Evolutionary conservation across 1,140 invertebrate genomes (phyloP), one percentile per base, ranked within the genome.

Genomic region (Phymorhynchus buccinoides): DNA sequence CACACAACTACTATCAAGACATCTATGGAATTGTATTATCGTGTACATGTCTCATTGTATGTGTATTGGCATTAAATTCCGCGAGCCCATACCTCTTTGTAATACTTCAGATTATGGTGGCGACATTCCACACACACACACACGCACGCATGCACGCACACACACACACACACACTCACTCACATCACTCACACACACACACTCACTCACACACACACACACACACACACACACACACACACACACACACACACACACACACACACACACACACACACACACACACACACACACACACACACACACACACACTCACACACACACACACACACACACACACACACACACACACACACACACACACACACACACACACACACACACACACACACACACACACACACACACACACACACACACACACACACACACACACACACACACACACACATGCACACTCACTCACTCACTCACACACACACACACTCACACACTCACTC

Each of bases 291-390:
- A n/a, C n/a, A n/a, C n/a, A n/a, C n/a, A n/a, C n/a, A n/a, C n/a
- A n/a, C n/a, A n/a, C n/a, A n/a, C n/a, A n/a, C n/a, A n/a, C n/a
- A 52, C 48, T 52, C 48, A 52, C 48, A 9, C 22, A 1, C 48
- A 52, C 56, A 62, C 56, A 62, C 12, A 62, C 56, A 62, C 56
- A 62, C 56, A 27, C 56, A 27, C 22, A 27, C 56, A 62, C 68
- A 71, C 30, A 22, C 7, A 71, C 68, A 71, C 68, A 71, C 68
- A 71, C 68, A 71, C 68, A 71, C 68, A 71, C 22, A 7, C 22
- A 66, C 22, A 12, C 32, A 37, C 32, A 14, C 14, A 75, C 32
- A 35, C 71, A 14, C 71, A 35, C 14, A 14, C 71, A 35, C 71
- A 14, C 71, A 14, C 32, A 14, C 71, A 35, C 71, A 14, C 71